Evolutionary conservation across 1,140 invertebrate species (phyloP).

Genomic region (Solen grandis): DNA sequence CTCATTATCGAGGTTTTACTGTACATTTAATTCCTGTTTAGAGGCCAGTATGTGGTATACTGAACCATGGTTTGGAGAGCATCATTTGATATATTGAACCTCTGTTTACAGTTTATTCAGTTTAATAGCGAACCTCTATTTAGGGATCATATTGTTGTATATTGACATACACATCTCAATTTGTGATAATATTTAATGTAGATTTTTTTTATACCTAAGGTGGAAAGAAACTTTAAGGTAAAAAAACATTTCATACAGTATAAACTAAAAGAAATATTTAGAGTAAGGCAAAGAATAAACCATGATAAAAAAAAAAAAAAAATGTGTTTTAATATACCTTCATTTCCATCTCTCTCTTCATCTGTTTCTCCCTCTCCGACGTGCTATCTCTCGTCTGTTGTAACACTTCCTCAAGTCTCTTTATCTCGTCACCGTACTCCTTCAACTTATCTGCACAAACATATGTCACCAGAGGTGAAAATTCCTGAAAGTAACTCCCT

Average conservation of each 20-base stretch:
- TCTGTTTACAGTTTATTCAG: too few species aligned
- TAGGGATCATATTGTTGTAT: too few species aligned
- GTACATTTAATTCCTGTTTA: too few species aligned
- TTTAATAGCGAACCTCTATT: too few species aligned
- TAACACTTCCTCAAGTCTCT: slow-evolving; percentile 30
- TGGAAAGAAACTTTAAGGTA: slow-evolving; percentile 2
- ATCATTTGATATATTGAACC: too few species aligned
- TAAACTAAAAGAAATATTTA: background rate
- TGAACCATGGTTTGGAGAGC: too few species aligned
- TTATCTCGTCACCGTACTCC: slow-evolving; percentile 41
- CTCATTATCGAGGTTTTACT: too few species aligned
- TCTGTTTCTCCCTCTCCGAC: slow-evolving; percentile 32
- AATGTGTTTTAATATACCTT: slow-evolving; percentile 25
- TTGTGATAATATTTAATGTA: background rate
- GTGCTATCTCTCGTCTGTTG: slow-evolving; percentile 26
- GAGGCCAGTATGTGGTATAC: too few species aligned
- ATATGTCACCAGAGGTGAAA: background rate
- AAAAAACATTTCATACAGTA: too few species aligned
- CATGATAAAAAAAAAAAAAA: too few species aligned
- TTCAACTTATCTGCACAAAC: slow-evolving; percentile 36
- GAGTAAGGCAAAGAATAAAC: background rate
- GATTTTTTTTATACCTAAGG: background rate
- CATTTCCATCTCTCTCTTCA: slow-evolving; percentile 31
- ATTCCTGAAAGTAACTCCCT: background rate
- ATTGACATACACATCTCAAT: background rate